Percentiles rank a stretch among this genome's conserved stretches.
Evolutionary conservation across 2,888 invertebrate genomes (phyloP).

Genomic region (Volucella zonaria): DNA sequence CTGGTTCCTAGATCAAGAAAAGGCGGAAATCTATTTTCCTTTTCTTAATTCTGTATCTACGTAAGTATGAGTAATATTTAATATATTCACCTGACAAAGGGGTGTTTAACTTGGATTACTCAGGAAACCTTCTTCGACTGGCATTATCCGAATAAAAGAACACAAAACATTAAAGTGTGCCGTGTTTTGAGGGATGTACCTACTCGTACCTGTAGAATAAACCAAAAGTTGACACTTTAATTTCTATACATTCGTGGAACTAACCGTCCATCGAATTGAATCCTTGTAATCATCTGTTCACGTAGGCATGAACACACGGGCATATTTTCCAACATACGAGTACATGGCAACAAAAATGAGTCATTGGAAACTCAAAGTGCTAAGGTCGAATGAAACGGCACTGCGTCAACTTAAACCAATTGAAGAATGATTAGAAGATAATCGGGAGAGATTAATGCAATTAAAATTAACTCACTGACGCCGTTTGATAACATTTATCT

Average conservation of each 20-base stretch:
- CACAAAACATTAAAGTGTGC: slow-evolving; percentile 2
- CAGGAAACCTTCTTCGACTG: too few species aligned
- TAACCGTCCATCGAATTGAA: neutral
- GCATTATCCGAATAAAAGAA: too few species aligned
- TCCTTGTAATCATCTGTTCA: too few species aligned
- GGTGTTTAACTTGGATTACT: too few species aligned
- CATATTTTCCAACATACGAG: too few species aligned
- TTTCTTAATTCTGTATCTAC: too few species aligned
- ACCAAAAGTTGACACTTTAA: slow-evolving; percentile 7
- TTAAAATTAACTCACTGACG: neutral
- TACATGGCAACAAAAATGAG: too few species aligned
- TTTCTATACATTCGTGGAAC: slow-evolving; percentile 7
- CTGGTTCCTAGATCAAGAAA: neutral
- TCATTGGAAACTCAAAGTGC: too few species aligned
- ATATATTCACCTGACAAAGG: neutral
- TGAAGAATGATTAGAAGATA: slow-evolving; percentile 1
- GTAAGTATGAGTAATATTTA: too few species aligned
- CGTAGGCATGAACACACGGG: too few species aligned
- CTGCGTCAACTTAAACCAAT: neutral
- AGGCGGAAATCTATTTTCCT: too few species aligned
- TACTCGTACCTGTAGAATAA: neutral
- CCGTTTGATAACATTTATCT: neutral
- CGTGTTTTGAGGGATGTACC: neutral
- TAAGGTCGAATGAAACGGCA: neutral
- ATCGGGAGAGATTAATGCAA: neutral